These are phyloP conservation scores for Uropetala carovei DNA, from an alignment of 2,888 invertebrate genomes.

Conservation along the genomic window DNA sequence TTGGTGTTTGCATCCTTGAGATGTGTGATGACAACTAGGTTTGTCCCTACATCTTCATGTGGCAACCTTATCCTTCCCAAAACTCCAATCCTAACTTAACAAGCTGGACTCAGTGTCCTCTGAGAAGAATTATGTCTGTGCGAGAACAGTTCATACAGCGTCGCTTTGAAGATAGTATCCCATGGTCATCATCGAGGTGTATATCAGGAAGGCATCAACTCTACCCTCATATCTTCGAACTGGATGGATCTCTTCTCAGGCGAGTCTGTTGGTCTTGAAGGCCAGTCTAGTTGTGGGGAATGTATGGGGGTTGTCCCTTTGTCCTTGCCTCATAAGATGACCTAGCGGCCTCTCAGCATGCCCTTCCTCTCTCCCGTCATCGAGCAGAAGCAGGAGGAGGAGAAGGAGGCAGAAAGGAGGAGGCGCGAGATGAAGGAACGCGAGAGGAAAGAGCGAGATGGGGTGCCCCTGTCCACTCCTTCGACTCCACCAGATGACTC, in stretches of 20 bases:
- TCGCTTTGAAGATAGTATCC: conserved; percentile 47
- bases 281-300: conserved; percentile 60
- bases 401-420: conserved; percentile 80
- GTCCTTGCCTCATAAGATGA: conserved; percentile 50
- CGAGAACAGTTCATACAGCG: conserved; percentile 33
- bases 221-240: conserved; percentile 47
- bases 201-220: conserved; percentile 38
- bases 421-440: conserved; percentile 76
- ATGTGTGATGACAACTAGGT: neutral
- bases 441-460: conserved; percentile 71
- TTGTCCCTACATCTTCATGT: conserved; percentile 5
- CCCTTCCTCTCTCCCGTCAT: conserved; percentile 67
- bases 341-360: conserved; percentile 49
- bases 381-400: conserved; percentile 85
- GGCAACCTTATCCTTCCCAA: conserved; percentile 27
- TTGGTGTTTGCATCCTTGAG: neutral
- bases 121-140: conserved; percentile 50
- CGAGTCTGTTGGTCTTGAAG: conserved; percentile 55
- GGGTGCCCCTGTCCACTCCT: conserved; percentile 68
- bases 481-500: conserved; percentile 63
- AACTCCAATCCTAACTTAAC: conserved; percentile 32
- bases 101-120: conserved; percentile 50
- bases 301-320: conserved; percentile 54
- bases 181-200: conserved; percentile 53
- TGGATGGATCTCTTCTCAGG: conserved; percentile 59